Conservation (phyloP, 2,113 vertebrate genomes). For the Cyphomyrus discorhynchus region DNA sequence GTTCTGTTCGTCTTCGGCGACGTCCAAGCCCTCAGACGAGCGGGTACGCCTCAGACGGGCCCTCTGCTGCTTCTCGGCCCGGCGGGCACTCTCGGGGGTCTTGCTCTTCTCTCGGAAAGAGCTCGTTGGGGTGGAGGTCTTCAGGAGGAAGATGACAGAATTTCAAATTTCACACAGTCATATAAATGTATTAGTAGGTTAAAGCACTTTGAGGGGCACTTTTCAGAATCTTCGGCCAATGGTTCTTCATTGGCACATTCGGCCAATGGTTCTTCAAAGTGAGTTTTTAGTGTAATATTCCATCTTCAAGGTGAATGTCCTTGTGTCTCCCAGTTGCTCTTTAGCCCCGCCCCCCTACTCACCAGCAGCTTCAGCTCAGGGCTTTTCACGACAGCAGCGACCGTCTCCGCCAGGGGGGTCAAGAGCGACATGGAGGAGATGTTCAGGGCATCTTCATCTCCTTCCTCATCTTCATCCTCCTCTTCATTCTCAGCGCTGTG, state of each 20-base stretch:
- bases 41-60: constrained; percentile 52
- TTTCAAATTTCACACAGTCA: not conserved
- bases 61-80: constrained; percentile 68
- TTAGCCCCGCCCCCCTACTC: not conserved
- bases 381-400: constrained; percentile 66
- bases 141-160: not conserved
- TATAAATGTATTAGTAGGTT: not conserved
- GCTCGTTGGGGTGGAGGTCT: constrained; percentile 68
- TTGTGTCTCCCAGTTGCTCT: not conserved
- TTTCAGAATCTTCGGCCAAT: too few species aligned
- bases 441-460: constrained; percentile 73
- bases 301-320: not conserved
- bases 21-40: constrained; percentile 63
- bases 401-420: constrained; percentile 81
- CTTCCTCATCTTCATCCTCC: constrained; percentile 56
- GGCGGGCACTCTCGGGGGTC: constrained; percentile 54
- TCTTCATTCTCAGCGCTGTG: constrained; percentile 41
- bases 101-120: constrained; percentile 55
- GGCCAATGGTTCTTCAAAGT: not conserved
- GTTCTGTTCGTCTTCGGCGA: constrained; percentile 67
- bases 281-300: not conserved
- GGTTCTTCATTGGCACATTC: not conserved
- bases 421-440: constrained; percentile 98
- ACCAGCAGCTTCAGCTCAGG: constrained; percentile 65
- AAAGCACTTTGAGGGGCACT: not conserved